Percentiles rank a stretch among this genome's conserved stretches.
These are phyloP conservation scores for Babyrousa celebensis DNA, from an alignment of 2,797 vertebrate species.

Conservation along the genomic window DNA sequence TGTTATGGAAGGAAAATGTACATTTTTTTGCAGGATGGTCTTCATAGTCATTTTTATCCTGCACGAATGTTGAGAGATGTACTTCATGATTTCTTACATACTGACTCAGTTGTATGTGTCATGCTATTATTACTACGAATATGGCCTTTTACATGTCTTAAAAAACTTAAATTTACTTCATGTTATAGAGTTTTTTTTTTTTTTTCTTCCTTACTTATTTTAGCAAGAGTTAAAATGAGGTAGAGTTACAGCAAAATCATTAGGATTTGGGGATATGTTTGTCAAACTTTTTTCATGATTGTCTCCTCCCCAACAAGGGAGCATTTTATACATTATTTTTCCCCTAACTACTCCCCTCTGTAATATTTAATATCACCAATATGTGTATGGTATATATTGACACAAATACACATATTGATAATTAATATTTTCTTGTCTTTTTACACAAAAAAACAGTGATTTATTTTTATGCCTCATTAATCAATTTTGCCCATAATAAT, in stretches of 20 bases:
- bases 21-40: too few species aligned
- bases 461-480: not conserved
- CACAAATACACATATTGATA: not conserved
- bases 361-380: not conserved
- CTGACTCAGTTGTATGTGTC: not conserved
- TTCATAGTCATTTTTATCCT: not conserved
- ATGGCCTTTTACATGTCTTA: not conserved
- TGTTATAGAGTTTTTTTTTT: not conserved
- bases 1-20: not conserved
- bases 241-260: not conserved
- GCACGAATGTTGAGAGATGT: not conserved
- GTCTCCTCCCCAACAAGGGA: rapidly evolving
- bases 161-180: not conserved
- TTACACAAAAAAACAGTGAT: not conserved
- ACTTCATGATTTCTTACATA: not conserved
- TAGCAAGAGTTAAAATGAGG: not conserved
- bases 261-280: not conserved
- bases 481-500: not conserved
- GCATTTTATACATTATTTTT: not conserved
- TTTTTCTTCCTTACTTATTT: not conserved
- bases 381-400: not conserved
- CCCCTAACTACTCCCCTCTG: rapidly evolving
- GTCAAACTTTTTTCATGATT: not conserved
- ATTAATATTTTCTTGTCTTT: not conserved
- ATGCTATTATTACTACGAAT: not conserved